Conservation (phyloP, 2,797 vertebrate genomes). For the Ataeniobius toweri region DNA sequence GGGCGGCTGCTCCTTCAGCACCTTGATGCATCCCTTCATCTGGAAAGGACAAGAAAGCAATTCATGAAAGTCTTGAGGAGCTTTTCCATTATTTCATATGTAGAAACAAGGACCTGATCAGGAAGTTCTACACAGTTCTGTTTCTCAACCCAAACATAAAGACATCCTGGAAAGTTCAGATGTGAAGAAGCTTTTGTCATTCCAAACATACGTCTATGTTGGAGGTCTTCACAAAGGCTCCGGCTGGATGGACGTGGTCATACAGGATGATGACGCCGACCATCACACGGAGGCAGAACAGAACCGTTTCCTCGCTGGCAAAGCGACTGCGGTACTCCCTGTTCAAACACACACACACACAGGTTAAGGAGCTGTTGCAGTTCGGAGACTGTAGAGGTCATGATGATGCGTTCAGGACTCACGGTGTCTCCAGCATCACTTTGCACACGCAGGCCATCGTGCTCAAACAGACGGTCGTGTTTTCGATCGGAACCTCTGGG, state of each 20-base stretch:
- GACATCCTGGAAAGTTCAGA: background rate
- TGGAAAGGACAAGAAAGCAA: conserved; percentile 47
- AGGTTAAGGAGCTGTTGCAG: background rate
- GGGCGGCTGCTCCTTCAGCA: conserved; percentile 94
- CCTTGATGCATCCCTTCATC: conserved; percentile 99
- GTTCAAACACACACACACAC: conserved; percentile 17
- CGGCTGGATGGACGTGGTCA: conserved; percentile 95
- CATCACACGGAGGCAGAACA: conserved; percentile 97
- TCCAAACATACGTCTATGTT: conserved; percentile 91
- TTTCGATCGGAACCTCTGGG: conserved; percentile 91
- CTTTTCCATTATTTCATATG: no score
- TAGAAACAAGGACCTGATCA: background rate
- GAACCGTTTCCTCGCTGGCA: conserved; percentile 93
- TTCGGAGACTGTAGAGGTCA: background rate
- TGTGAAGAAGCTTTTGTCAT: background rate
- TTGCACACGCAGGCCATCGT: conserved; percentile 99
- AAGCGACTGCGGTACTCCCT: conserved; percentile 96
- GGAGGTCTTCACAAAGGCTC: conserved; percentile 94
- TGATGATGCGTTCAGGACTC: conserved; percentile 70
- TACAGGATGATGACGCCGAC: conserved; percentile 98
- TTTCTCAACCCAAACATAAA: background rate
- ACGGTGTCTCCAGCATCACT: conserved; percentile 99
- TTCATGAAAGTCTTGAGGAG: background rate
- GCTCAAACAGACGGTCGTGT: conserved; percentile 95
- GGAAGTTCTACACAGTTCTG: background rate